These are phyloP conservation scores for Philereme vetulata DNA, from an alignment of 2,888 invertebrate genomes.

Conservation along the genomic window DNA sequence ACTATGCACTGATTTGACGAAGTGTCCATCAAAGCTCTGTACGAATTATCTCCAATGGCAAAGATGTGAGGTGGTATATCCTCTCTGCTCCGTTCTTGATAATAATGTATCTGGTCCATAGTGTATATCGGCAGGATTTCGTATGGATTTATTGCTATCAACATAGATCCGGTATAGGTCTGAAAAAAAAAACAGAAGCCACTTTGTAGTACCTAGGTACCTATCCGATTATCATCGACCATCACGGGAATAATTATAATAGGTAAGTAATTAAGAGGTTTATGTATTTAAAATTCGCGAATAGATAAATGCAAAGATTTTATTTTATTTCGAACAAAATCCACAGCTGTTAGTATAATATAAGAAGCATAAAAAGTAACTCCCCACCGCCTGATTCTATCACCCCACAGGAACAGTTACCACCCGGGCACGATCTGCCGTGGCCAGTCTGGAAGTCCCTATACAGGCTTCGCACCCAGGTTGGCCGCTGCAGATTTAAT, in stretches of 20 bases:
- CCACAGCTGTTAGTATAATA: too few species aligned
- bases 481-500: too few species aligned
- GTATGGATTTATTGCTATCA: constrained; percentile 98
- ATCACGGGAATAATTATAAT: neutral
- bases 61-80: constrained; percentile 98
- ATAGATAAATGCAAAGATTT: neutral
- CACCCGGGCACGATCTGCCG: too few species aligned
- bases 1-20: constrained; percentile 95
- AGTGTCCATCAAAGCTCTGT: constrained; percentile 90
- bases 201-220: neutral
- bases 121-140: constrained; percentile 97
- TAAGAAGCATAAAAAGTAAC: too few species aligned
- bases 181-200: constrained; percentile 58
- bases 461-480: too few species aligned
- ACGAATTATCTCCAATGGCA: constrained; percentile 96
- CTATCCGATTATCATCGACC: neutral
- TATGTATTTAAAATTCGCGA: neutral
- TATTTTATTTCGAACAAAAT: too few species aligned
- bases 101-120: constrained; percentile 92
- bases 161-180: constrained; percentile 97
- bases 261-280: neutral
- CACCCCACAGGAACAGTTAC: too few species aligned
- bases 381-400: too few species aligned
- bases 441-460: too few species aligned
- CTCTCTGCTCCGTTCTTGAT: constrained; percentile 91